Evolutionary conservation across 2,113 vertebrate genomes (phyloP).

Genomic region (Empidonax alnorum): DNA sequence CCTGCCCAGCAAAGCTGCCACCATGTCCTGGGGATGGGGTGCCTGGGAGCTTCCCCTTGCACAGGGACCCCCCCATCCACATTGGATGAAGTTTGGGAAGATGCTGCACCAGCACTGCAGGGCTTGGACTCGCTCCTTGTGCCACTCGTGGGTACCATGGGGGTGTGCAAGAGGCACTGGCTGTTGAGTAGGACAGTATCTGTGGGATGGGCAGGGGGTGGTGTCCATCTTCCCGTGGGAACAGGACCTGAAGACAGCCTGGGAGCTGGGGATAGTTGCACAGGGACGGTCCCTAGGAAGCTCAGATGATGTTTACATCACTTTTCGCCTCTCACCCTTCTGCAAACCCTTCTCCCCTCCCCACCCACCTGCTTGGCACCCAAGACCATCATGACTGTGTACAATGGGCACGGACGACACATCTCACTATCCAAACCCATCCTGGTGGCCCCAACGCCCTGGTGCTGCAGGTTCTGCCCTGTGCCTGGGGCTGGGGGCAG

Average conservation of each 20-base stretch:
- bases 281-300: background rate
- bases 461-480: background rate
- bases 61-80: background rate
- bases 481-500: background rate
- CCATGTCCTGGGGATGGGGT: accelerated
- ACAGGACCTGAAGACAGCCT: background rate
- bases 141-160: accelerated
- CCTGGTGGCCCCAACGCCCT: too few relatives aligned
- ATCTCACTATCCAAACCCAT: background rate
- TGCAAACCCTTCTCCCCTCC: background rate
- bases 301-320: background rate
- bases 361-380: too few relatives aligned
- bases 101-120: background rate
- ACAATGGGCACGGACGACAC: accelerated
- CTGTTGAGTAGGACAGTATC: background rate
- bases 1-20: background rate
- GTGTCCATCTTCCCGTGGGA: background rate
- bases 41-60: background rate
- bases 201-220: background rate
- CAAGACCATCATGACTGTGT: background rate
- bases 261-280: background rate
- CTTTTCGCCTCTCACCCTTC: background rate
- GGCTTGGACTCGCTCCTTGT: accelerated
- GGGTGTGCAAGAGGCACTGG: background rate
- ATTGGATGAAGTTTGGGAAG: background rate